Evolutionary conservation across 2,888 invertebrate species (phyloP).

Genomic region (Acleris literana): DNA sequence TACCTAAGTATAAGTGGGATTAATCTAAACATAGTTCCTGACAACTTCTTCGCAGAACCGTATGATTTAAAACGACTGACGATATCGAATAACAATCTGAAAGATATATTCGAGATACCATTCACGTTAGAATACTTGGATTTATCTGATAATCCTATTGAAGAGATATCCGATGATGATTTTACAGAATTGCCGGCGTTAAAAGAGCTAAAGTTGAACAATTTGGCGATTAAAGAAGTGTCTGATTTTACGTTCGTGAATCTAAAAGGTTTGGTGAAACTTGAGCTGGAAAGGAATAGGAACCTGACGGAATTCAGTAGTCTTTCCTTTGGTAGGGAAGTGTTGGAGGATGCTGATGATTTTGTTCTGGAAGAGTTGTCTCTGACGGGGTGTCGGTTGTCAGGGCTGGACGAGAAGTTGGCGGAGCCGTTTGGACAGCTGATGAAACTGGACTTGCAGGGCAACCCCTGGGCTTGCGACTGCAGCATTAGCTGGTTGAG

Average conservation of each 20-base stretch:
- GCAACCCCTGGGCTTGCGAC: slow-evolving; percentile 86
- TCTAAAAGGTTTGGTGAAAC: slow-evolving; percentile 72
- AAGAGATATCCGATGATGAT: slow-evolving; percentile 72
- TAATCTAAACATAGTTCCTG: slow-evolving; percentile 57
- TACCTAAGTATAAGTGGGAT: slow-evolving; percentile 64
- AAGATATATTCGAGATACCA: slow-evolving; percentile 81
- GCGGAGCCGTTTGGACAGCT: slow-evolving; percentile 74
- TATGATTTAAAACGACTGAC: slow-evolving; percentile 73
- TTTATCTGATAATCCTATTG: slow-evolving; percentile 84
- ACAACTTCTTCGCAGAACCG: slow-evolving; percentile 71
- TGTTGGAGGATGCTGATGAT: slow-evolving; percentile 66
- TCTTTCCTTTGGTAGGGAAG: slow-evolving; percentile 67
- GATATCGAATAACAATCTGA: slow-evolving; percentile 82
- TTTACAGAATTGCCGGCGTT: slow-evolving; percentile 79
- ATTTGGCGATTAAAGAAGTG: slow-evolving; percentile 79
- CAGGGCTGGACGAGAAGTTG: slow-evolving; percentile 64
- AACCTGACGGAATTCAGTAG: slow-evolving; percentile 78
- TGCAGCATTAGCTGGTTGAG: slow-evolving; percentile 83
- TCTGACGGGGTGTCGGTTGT: slow-evolving; percentile 72
- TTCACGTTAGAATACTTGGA: slow-evolving; percentile 83
- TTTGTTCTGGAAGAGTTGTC: slow-evolving; percentile 74
- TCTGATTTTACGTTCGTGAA: slow-evolving; percentile 82
- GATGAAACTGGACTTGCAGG: slow-evolving; percentile 78
- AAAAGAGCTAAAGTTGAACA: slow-evolving; percentile 81
- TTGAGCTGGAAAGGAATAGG: slow-evolving; percentile 82